A percentile compares a stretch with the other conserved stretches of the same genome.
Evolutionary conservation across 2,888 invertebrate species (phyloP).

Genomic region (Agrotis segetum): DNA sequence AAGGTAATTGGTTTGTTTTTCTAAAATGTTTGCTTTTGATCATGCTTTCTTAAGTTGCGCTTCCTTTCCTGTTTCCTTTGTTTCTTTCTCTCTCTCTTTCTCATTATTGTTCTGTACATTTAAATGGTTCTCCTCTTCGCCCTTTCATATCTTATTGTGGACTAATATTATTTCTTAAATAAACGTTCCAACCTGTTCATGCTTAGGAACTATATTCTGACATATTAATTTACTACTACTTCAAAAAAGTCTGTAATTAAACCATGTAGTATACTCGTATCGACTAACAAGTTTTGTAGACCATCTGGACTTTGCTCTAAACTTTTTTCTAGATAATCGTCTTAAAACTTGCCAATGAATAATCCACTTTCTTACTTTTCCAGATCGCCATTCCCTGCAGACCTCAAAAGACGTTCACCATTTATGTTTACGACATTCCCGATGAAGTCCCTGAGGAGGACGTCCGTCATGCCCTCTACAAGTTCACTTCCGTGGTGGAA

Average conservation of each 20-base stretch:
- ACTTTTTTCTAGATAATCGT: neutral
- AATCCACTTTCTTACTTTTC: conserved; percentile 17
- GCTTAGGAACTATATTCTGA: neutral
- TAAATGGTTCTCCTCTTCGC: conserved; percentile 70
- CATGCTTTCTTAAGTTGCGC: conserved; percentile 47
- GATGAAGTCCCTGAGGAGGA: conserved; percentile 96
- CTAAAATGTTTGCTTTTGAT: conserved; percentile 43
- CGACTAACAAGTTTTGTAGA: too few species aligned
- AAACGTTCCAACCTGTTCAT: neutral
- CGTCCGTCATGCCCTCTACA: conserved; percentile 95
- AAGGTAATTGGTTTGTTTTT: conserved; percentile 91
- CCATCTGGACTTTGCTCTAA: neutral
- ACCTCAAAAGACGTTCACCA: conserved; percentile 96
- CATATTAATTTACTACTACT: neutral
- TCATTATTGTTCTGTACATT: conserved; percentile 8
- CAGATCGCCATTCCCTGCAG: conserved; percentile 96
- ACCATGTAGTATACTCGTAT: too few species aligned
- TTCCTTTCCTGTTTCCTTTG: conserved; percentile 35
- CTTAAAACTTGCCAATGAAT: neutral
- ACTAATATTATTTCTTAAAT: neutral
- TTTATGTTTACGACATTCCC: conserved; percentile 95
- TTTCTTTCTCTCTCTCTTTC: conserved; percentile 9
- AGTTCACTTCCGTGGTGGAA: conserved; percentile 95
- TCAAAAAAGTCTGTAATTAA: too few species aligned
- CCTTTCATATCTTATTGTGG: conserved; percentile 57